Evolutionary conservation across 1,140 invertebrate species (phyloP), one percentile per base, ranked within the genome.

Genomic region (Drosophila leontia): DNA sequence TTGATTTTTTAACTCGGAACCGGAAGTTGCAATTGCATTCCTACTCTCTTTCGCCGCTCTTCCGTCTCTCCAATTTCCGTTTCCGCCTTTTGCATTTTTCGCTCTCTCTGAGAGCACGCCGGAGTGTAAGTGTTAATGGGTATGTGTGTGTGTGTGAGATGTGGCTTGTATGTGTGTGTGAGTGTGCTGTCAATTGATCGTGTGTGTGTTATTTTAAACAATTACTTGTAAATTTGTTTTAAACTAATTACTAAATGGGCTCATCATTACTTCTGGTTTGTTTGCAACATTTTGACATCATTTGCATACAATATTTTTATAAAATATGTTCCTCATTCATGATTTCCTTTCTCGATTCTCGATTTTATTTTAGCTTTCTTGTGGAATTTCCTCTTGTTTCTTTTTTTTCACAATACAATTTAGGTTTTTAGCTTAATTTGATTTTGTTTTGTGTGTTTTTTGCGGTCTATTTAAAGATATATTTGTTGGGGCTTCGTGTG

Each of bases 211-310:
- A 55, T 39, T 55, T 82, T 85, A 81, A 87, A 86, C 83, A 86
- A 87, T 86, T 90, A 81, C 68, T 82, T 90, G 81, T 88, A 88
- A 88, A 88, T 88, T 88, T 88, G 85, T 81, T 90, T 88, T 88
- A 88, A 88, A 90, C 85, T 88, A 88, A 90, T 88, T 82, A 81
- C 85, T 88, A 88, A 90, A 81, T 90, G 85, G 85, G 78, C 57
- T 69, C 64, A 48, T 79, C 64, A 48, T 79, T 71, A 65, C 70
- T 82, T 82, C 78, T 82, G 78, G 39, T 79, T 55, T 90, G 86
- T 90, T 90, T 88, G 85, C 85, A 90, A 90, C 85, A 90, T 90
- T 88, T 88, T 88, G 85, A 88, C 85, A 90, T 90, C 85, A 78
- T 84, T 84, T 87, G 83, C 84, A 87, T 88, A 84, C 83, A 87